phyloP scores from a whole-genome alignment of 2,888 invertebrate genomes.

The Apomyelois bistriatella region DNA sequence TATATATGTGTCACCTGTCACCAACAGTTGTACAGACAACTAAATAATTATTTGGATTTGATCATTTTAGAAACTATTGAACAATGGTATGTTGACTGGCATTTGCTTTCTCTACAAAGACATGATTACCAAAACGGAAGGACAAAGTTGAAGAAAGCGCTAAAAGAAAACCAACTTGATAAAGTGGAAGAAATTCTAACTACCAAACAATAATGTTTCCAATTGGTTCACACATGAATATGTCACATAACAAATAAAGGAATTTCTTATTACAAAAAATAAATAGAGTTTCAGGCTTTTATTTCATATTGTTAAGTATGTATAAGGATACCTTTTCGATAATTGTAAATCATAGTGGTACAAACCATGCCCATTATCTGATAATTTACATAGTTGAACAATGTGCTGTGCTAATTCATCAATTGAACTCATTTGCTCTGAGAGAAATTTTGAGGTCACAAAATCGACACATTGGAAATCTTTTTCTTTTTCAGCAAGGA shows the following conservation, averaged over 20 bases:
- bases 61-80: constrained; percentile 51
- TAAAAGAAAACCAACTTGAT: constrained; percentile 43
- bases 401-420: constrained; percentile 38
- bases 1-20: constrained; percentile 14
- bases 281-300: not conserved
- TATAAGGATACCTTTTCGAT: constrained; percentile 21
- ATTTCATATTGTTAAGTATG: constrained; percentile 13
- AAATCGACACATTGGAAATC: constrained; percentile 45
- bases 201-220: constrained; percentile 19
- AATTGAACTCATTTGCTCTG: constrained; percentile 41
- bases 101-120: constrained; percentile 39
- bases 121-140: constrained; percentile 37
- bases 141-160: constrained; percentile 36
- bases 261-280: not conserved
- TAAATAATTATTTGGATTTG: too few relatives aligned
- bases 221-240: too few relatives aligned
- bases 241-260: not conserved
- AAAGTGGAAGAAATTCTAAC: constrained; percentile 41
- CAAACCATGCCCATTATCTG: constrained; percentile 30
- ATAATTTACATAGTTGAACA: constrained; percentile 29
- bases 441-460: constrained; percentile 38
- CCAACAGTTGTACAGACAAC: too few relatives aligned
- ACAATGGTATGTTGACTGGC: constrained; percentile 64
- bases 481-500: constrained; percentile 34
- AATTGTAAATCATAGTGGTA: constrained; percentile 40